phyloP scores from a whole-genome alignment of 2,797 vertebrate species.

The Clarias fuscus region DNA sequence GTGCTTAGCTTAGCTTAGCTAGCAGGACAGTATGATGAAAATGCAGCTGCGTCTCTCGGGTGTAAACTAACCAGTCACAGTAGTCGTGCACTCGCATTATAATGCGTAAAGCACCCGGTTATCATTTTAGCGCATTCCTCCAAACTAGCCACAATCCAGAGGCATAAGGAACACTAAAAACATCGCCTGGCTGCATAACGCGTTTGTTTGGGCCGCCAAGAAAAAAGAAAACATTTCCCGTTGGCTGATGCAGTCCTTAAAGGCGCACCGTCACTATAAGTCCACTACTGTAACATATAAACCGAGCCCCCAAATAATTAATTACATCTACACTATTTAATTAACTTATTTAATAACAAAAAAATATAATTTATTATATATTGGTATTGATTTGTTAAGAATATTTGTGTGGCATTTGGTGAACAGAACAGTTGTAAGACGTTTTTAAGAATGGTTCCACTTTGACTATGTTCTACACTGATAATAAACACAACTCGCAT shows the following conservation, averaged over 20 bases:
- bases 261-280: conserved; percentile 1
- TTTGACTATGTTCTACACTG: too few species aligned
- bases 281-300: not conserved
- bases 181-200: too few species aligned
- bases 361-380: too few species aligned
- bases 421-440: not conserved
- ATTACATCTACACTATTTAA: not conserved
- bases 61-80: not conserved
- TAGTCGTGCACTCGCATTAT: not conserved
- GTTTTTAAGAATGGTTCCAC: not conserved
- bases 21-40: not conserved
- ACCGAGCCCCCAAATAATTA: not conserved
- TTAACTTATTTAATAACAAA: not conserved
- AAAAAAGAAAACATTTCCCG: not conserved
- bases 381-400: not conserved
- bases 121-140: not conserved
- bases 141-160: not conserved
- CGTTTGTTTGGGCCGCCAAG: conserved; percentile 43
- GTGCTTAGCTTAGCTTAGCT: not conserved
- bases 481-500: too few species aligned
- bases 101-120: not conserved
- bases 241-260: conserved; percentile 29
- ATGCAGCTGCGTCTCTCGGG: not conserved
- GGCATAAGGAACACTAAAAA: not conserved
- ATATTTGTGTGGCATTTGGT: not conserved